phyloP scores from a whole-genome alignment of 2,113 vertebrate species.

The Noctilio leporinus region DNA sequence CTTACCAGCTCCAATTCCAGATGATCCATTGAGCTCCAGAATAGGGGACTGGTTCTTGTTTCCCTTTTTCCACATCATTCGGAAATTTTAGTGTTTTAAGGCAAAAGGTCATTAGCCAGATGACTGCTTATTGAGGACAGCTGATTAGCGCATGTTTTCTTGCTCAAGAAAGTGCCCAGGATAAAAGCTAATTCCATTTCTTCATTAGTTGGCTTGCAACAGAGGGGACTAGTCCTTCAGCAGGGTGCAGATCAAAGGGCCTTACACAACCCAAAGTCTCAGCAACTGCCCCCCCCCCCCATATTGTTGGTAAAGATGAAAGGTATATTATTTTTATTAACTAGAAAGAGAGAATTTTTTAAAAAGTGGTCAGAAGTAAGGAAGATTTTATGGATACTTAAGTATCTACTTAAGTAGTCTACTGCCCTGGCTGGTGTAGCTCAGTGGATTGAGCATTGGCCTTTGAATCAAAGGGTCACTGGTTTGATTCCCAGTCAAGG shows the following conservation, averaged over 20 bases:
- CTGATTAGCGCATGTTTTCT: conserved; percentile 89
- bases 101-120: conserved; percentile 88
- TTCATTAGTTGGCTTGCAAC: conserved; percentile 93
- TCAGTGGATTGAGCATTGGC: too few relatives aligned
- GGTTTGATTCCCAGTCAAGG: too few relatives aligned
- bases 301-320: conserved; percentile 62
- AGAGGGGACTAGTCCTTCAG: conserved; percentile 86
- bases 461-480: too few relatives aligned
- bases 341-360: not conserved
- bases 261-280: conserved; percentile 79
- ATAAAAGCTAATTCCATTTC: conserved; percentile 92
- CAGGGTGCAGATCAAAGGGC: conserved; percentile 92
- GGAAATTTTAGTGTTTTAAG: conserved; percentile 85
- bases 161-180: conserved; percentile 87
- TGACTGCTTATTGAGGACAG: conserved; percentile 90
- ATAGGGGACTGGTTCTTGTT: conserved; percentile 67
- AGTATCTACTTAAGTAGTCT: too few relatives aligned
- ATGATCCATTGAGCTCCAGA: conserved; percentile 71
- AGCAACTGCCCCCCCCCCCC: conserved; percentile 24
- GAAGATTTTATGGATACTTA: not conserved
- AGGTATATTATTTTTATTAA: conserved; percentile 15
- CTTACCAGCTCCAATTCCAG: conserved; percentile 75
- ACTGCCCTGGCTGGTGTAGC: too few relatives aligned
- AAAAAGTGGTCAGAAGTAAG: not conserved
- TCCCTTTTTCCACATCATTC: conserved; percentile 73